Evolutionary conservation across 2,888 invertebrate genomes (phyloP), one percentile per base, ranked within the genome.

Genomic region (Trachelus tabidus): DNA sequence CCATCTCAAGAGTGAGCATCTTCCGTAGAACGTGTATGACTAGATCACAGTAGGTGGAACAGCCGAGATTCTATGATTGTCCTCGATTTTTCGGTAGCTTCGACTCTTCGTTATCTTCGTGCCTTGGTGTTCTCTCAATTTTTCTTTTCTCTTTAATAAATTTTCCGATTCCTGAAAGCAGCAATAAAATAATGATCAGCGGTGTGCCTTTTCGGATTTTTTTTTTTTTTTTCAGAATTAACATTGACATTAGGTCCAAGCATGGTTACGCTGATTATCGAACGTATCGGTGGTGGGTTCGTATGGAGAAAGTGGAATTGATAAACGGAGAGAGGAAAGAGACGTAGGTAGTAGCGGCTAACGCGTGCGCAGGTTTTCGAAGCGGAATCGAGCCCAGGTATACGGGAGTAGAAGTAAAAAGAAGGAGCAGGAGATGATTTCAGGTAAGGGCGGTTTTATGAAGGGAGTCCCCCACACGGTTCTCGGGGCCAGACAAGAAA

Each of bases 391-490:
- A 33, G 71, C 71, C 71, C 85, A 86, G 85, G 87, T 85, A 87
- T 85, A 81, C 76, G 79, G 77, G 77, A 56, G 56, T 71, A 77
- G 79, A 77, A 79, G 79, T 77, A 80, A 82, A 82, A 76, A 77
- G 56, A 78, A 69, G 79, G 79, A 81, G 83, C 82, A 87, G 82
- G 89, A 89, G 90, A 89, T 90, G 89, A 89, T 89, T 89, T 89
- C 90, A 90, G 90, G 91, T 90, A 91, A 89, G 90, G 89, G 89
- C 87, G 85, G 87, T 89, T 89, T 87, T 85, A 84, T 83, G 82
- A 80, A 87, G 86, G 86, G 86, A 84, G 82, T 82, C 81, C 68
- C 56, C 56, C 56, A 56, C 74, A 75, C 40, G 75, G 68, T 75
- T 80, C 76, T 73, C 56, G 75, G 68, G 75, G 77, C 34, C 69